Base-by-base conservation (phyloP, 2,113 vertebrate species). In the Tinamus guttatus region DNA sequence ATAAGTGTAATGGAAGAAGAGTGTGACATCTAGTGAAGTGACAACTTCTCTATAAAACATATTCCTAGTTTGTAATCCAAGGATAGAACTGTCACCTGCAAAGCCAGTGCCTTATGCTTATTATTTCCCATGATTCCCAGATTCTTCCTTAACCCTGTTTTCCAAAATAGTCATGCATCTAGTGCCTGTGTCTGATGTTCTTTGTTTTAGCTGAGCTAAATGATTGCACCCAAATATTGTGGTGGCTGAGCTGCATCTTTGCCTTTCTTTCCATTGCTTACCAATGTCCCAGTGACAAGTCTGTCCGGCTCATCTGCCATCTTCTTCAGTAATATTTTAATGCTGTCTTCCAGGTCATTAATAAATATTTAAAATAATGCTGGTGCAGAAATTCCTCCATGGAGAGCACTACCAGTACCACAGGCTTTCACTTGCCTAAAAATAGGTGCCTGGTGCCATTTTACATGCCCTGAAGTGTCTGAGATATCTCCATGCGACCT, bases 371-470 rank as follows among this genome's bases (percentile, higher is more conserved):
- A 75, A 16, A 47, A 51, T 28, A 24, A 59, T n/a, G 36, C 69
- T 1, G 2, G 10, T 20, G 13, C 0, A 0, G n/a, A 3, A 51
- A 24, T 18, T 79, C 4, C 21, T 45, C 45, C 52, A 13, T 30
- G 20, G 15, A 52, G 19, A 14, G n/a, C 4, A 4, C 13, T 52
- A 5, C 14, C 32, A 14, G 8, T 58, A 16, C 64, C 58, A 12
- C 40, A 56, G 56, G 14, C 9, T 2, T 65, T 67, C 85, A 6
- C 5, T 8, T 63, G 30, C 24, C 5, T 30, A 3, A 36, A 11
- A 27, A 8, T 28, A 12, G 13, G 4, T 63, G 25, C 58, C 32
- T 58, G 21, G 32, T 30, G 45, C 5, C 40, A 13, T 25, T 20
- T 18, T 40, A 47, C 28, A 9, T 45, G 12, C 32, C 30, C 18